Percentiles rank a stretch among this genome's conserved stretches.
Evolutionary conservation across 2,888 invertebrate species (phyloP).

Genomic region (Chrysolina oricalcia): DNA sequence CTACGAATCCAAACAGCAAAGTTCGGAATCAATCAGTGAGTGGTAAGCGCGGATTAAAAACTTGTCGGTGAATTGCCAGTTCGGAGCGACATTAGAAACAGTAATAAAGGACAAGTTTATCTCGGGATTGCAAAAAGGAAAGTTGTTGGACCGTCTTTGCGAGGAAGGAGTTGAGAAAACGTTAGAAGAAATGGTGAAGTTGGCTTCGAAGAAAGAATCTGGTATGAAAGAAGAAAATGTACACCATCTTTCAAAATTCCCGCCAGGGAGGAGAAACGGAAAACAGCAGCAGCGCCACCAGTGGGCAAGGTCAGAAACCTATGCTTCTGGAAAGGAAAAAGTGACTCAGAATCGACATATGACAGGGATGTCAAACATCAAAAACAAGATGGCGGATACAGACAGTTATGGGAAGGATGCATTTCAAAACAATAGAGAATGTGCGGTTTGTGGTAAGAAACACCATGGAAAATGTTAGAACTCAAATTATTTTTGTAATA

Average conservation of each 20-base stretch:
- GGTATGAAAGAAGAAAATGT: slow-evolving; percentile 19
- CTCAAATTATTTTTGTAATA: background rate
- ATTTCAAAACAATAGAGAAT: background rate
- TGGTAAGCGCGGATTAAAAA: slow-evolving; percentile 54
- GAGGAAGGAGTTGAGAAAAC: slow-evolving; percentile 39
- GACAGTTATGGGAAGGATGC: background rate
- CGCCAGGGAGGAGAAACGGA: slow-evolving; percentile 4
- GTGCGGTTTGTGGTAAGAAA: background rate
- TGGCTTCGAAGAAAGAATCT: slow-evolving; percentile 23
- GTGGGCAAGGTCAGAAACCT: slow-evolving; percentile 20
- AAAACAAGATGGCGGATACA: slow-evolving; percentile 16
- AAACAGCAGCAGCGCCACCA: slow-evolving; percentile 13
- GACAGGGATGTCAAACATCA: background rate
- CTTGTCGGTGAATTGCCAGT: slow-evolving; percentile 49
- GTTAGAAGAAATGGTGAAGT: slow-evolving; percentile 20
- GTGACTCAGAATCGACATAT: too few species aligned
- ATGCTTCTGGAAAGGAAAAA: too few species aligned
- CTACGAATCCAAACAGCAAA: slow-evolving; percentile 41
- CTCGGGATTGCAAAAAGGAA: slow-evolving; percentile 35
- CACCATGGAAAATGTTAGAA: background rate
- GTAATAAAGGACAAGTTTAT: slow-evolving; percentile 50
- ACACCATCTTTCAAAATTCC: slow-evolving; percentile 17
- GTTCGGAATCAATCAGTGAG: slow-evolving; percentile 45
- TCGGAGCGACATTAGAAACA: slow-evolving; percentile 41
- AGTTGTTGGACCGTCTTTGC: slow-evolving; percentile 49